A percentile compares a stretch with the other conserved stretches of the same genome.
phyloP scores from a whole-genome alignment of 2,888 invertebrate species.

The Bibio marci region DNA sequence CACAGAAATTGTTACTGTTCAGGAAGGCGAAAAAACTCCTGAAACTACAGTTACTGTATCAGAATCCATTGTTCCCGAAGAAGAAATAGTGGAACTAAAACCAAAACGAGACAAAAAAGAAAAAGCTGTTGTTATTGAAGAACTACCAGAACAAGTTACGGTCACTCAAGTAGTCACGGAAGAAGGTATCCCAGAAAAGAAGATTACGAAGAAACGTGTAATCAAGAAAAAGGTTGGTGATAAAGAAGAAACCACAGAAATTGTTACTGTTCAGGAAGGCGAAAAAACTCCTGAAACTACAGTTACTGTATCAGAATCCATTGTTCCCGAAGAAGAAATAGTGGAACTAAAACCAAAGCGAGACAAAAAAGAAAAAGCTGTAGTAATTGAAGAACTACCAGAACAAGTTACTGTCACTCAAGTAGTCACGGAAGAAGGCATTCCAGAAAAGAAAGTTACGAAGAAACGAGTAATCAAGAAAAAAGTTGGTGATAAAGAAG shows the following conservation, averaged over 20 bases:
- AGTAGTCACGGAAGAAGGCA: constrained; percentile 20
- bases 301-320: constrained; percentile 24
- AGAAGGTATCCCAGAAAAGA: constrained; percentile 16
- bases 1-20: constrained; percentile 18
- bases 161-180: constrained; percentile 25
- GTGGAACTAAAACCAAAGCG: constrained; percentile 21
- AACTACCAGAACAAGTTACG: constrained; percentile 15
- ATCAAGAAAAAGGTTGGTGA: constrained; percentile 16
- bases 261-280: constrained; percentile 19
- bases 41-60: constrained; percentile 18
- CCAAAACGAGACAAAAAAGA: constrained; percentile 7
- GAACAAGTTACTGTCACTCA: constrained; percentile 13
- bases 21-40: constrained; percentile 21
- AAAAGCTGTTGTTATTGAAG: constrained; percentile 11
- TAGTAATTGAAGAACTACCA: constrained; percentile 11
- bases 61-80: constrained; percentile 12
- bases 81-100: constrained; percentile 14
- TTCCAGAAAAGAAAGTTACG: constrained; percentile 19
- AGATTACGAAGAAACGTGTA: constrained; percentile 16
- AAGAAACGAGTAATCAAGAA: constrained; percentile 22
- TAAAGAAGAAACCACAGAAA: constrained; percentile 17
- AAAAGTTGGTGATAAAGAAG: constrained; percentile 15
- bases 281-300: constrained; percentile 20
- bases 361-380: constrained; percentile 16
- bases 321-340: constrained; percentile 22